Base-by-base conservation (phyloP, 2,113 vertebrate genomes). In the Elanus axillaris region DNA sequence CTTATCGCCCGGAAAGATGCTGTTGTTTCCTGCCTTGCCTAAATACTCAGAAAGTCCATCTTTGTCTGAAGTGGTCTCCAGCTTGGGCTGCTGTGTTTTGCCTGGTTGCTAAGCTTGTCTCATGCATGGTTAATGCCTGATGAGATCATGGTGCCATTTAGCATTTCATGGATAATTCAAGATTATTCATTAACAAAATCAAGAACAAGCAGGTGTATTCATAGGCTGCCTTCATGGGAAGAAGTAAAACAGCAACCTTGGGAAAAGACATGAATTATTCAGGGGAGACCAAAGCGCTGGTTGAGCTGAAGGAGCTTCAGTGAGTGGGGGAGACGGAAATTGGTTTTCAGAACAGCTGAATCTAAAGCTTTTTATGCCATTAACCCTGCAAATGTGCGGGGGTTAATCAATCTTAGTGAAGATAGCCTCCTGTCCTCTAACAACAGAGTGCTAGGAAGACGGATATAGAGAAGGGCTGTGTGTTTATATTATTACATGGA, bases 51-150 rank as follows among this genome's bases (percentile, higher is more conserved):
- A 78, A 72, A 86, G 91, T 71, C 85, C 40, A 27, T 95, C 88
- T 67, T 34, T 55, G 90, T 4, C 82, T 58, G 23, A 58, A 91
- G 85, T 77, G 83, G 87, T 94, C 86, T 94, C 55, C 89, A 89
- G 84, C 69, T 38, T 9, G 72, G 77, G 80, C 92, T 93, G 94
- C 94, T 92, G 52, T 97, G 94, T 97, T 97, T 97, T 97, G 91
- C 93, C 87, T 27, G 50, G 98, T 98, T 98, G 97, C 97, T 98
- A 98, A 90, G 97, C 86, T 97, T 94, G 93, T 77, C 95, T 97
- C 96, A 93, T 93, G 94, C 91, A 9, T 60, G 83, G 94, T 93
- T 98, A 92, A 90, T 52, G 72, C 96, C 93, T 79, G 91, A 71
- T 97, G 97, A 98, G 96, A 60, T 98, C 98, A 97, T 91, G 91